A percentile compares a stretch with the other conserved stretches of the same genome.
These are phyloP conservation scores for Athalia circularis DNA, from an alignment of 2,888 invertebrate genomes.

Conservation along the genomic window DNA sequence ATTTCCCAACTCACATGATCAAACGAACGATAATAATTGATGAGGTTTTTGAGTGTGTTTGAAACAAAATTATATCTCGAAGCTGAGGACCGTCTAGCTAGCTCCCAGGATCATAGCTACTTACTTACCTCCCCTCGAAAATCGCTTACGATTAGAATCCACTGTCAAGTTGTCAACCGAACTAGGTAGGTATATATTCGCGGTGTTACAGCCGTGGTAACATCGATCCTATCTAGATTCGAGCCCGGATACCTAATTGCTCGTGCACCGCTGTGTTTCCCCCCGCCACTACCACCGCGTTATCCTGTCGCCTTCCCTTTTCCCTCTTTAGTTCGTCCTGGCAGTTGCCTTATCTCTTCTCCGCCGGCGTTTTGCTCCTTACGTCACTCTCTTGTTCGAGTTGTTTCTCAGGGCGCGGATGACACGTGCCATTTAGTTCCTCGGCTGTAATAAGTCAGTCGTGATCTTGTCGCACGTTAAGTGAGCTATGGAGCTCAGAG, in stretches of 20 bases:
- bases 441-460: neutral
- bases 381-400: conserved; percentile 31
- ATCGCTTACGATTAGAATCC: conserved; percentile 16
- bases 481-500: neutral
- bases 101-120: neutral
- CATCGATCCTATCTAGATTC: conserved; percentile 33
- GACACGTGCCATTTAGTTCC: conserved; percentile 34
- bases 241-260: conserved; percentile 28
- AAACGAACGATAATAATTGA: too few relatives aligned
- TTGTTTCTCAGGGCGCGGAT: conserved; percentile 44
- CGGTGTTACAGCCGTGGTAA: neutral
- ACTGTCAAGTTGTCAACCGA: conserved; percentile 34
- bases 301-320: conserved; percentile 22
- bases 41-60: too few relatives aligned
- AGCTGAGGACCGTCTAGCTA: neutral
- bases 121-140: neutral
- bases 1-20: too few relatives aligned
- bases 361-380: conserved; percentile 47
- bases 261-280: conserved; percentile 30
- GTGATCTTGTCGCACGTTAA: conserved; percentile 1
- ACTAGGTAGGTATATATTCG: neutral
- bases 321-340: conserved; percentile 19
- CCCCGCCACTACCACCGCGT: conserved; percentile 3
- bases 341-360: conserved; percentile 36
- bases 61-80: neutral